phyloP scores from a whole-genome alignment of 1,140 invertebrate species.

The Mya arenaria region DNA sequence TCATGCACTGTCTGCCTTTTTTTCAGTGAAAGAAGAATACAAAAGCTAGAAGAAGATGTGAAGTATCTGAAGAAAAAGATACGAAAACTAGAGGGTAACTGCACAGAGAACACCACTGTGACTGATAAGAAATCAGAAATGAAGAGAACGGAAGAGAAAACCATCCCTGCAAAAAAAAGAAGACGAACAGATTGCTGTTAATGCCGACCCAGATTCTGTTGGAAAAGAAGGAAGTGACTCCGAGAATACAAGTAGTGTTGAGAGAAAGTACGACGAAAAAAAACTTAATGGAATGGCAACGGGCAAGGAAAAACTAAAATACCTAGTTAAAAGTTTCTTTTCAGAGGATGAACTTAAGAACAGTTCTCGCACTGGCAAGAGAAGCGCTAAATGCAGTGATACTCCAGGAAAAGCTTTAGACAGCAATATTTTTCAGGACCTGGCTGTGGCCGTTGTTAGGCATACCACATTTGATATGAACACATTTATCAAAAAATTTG shows the following conservation, averaged over 20 bases:
- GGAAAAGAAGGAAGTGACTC: background rate
- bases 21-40: slow-evolving; percentile 5
- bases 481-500: background rate
- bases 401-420: background rate
- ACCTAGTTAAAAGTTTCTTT: background rate
- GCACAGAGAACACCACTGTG: background rate
- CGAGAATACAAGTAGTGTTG: background rate
- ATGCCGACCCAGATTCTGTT: background rate
- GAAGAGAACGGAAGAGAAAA: background rate
- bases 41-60: background rate
- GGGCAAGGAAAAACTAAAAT: background rate
- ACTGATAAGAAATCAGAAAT: background rate
- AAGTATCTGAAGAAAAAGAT: background rate
- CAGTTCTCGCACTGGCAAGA: background rate
- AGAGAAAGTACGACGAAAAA: background rate
- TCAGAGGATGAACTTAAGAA: background rate
- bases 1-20: no score
- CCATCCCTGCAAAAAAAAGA: background rate
- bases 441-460: background rate
- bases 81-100: background rate
- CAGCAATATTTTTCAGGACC: background rate
- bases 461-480: background rate
- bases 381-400: background rate
- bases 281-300: background rate
- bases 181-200: background rate